Conservation (phyloP, 2,113 vertebrate species). For the Indri indri region DNA sequence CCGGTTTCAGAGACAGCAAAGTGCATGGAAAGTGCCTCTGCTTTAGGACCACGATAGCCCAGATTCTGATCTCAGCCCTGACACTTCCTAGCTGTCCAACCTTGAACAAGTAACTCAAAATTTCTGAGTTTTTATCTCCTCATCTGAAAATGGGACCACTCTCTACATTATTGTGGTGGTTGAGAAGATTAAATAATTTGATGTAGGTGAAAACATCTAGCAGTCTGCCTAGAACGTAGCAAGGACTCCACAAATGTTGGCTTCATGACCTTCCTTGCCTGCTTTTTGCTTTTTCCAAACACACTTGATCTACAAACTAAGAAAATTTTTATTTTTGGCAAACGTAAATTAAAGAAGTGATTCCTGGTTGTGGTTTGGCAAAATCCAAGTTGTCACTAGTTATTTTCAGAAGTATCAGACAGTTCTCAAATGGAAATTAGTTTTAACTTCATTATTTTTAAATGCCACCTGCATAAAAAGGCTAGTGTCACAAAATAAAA, state of each 20-base stretch:
- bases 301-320: not conserved
- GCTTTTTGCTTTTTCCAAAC: not conserved
- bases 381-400: not conserved
- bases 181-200: not conserved
- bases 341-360: not conserved
- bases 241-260: not conserved
- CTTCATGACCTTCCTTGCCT: not conserved
- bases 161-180: not conserved
- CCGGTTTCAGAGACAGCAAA: not conserved
- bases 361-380: not conserved
- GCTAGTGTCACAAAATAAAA: not conserved
- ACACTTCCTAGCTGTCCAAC: not conserved
- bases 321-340: not conserved
- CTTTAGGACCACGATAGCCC: not conserved
- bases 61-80: not conserved
- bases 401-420: not conserved
- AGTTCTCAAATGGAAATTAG: constrained; percentile 24
- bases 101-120: not conserved
- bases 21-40: not conserved
- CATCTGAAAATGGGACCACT: not conserved
- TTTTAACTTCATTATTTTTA: constrained; percentile 22
- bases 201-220: not conserved
- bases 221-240: not conserved
- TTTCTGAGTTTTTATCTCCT: not conserved
- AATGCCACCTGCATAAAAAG: not conserved